A percentile compares a stretch with the other conserved stretches of the same genome.
Conservation (phyloP, 2,797 vertebrate genomes). For the Gadopsis marmoratus region DNA sequence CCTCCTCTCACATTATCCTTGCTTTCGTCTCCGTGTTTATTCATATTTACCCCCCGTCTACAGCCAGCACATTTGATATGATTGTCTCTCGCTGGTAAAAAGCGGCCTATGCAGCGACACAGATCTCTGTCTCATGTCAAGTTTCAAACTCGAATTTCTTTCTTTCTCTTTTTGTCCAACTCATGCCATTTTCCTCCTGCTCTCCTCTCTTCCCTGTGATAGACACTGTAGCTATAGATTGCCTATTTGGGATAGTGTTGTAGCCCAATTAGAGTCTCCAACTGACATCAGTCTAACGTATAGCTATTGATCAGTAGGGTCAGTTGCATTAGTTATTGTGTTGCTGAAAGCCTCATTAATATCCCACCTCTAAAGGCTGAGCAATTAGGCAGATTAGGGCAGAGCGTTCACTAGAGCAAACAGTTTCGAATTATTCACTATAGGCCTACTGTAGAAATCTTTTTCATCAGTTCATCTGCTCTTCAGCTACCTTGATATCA, state of each 20-base stretch:
- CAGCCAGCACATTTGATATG: constrained; percentile 25
- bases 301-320: constrained; percentile 76
- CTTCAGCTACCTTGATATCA: neutral
- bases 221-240: constrained; percentile 66
- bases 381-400: constrained; percentile 70
- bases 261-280: constrained; percentile 80
- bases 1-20: neutral
- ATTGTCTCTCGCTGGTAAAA: constrained; percentile 43
- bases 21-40: constrained; percentile 19
- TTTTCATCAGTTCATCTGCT: neutral
- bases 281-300: constrained; percentile 77
- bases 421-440: constrained; percentile 17
- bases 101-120: constrained; percentile 15
- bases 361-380: constrained; percentile 66
- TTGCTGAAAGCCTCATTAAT: constrained; percentile 70
- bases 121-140: neutral
- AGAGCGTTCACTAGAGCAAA: constrained; percentile 41
- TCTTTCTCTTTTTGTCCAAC: constrained; percentile 3
- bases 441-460: neutral
- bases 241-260: constrained; percentile 62
- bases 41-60: neutral
- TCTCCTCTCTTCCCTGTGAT: constrained; percentile 38
- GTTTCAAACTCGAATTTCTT: constrained; percentile 11
- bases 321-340: constrained; percentile 80
- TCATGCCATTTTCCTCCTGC: neutral